phyloP scores from a whole-genome alignment of 2,797 vertebrate species.

The Oreonectes daqikongensis region DNA sequence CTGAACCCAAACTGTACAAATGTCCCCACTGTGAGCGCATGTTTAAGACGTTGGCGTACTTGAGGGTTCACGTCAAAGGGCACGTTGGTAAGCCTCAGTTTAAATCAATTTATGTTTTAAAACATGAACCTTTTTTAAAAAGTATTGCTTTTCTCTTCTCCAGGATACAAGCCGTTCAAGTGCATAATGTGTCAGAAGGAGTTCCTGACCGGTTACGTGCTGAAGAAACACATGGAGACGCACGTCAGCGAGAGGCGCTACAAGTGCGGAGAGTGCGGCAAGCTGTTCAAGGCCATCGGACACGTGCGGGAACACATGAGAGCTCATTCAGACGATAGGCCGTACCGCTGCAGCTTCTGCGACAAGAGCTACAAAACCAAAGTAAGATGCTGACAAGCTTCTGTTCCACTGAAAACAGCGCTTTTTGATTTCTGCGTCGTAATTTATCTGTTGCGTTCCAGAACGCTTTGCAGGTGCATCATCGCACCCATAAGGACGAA shows the following conservation, averaged over 20 bases:
- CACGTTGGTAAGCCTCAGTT: conserved; percentile 82
- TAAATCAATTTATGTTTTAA: neutral
- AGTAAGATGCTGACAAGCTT: conserved; percentile 68
- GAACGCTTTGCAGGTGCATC: conserved; percentile 97
- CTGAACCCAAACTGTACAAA: conserved; percentile 70
- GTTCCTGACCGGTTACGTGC: conserved; percentile 92
- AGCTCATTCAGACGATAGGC: conserved; percentile 92
- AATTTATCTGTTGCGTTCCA: conserved; percentile 57
- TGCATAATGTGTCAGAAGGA: conserved; percentile 91
- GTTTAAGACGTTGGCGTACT: conserved; percentile 83
- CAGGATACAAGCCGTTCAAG: conserved; percentile 89
- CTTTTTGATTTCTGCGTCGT: neutral
- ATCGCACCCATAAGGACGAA: conserved; percentile 90
- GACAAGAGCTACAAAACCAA: conserved; percentile 97
- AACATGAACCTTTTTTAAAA: neutral
- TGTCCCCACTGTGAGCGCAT: conserved; percentile 90
- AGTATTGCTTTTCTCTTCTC: neutral
- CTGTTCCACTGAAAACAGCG: neutral
- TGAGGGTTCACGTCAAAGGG: conserved; percentile 88
- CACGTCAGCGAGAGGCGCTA: conserved; percentile 91
- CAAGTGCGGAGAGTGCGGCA: conserved; percentile 96
- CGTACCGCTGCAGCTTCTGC: conserved; percentile 87
- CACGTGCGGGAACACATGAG: conserved; percentile 95
- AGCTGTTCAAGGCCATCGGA: conserved; percentile 95
- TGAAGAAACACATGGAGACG: conserved; percentile 94